phyloP scores from a whole-genome alignment of 2,888 invertebrate genomes.

The Malachius bipustulatus region DNA sequence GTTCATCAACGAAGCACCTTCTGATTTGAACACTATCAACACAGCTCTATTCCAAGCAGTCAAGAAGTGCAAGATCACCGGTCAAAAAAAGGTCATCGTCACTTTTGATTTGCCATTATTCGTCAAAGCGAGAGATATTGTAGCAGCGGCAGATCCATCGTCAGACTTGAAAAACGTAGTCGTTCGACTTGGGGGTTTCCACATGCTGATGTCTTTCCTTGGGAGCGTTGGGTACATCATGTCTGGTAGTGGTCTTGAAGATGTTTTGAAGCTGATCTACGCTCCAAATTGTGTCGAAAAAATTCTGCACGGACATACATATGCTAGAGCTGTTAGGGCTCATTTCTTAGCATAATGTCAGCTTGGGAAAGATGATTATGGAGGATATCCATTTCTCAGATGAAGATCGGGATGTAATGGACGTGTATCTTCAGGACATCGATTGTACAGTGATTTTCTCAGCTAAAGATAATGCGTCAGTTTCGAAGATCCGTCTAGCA shows the following conservation, averaged over 20 bases:
- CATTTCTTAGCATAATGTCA: slow-evolving; percentile 17
- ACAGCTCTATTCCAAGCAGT: slow-evolving; percentile 20
- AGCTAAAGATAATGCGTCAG: too few species aligned
- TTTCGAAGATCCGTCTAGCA: too few species aligned
- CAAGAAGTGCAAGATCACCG: not conserved
- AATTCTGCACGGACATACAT: slow-evolving; percentile 23
- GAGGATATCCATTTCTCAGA: slow-evolving; percentile 4
- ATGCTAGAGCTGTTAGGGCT: slow-evolving; percentile 22
- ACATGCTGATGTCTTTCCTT: slow-evolving; percentile 22
- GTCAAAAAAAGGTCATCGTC: not conserved
- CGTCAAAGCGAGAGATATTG: slow-evolving; percentile 2
- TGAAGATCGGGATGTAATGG: not conserved
- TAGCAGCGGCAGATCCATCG: not conserved
- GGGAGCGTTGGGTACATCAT: slow-evolving; percentile 22
- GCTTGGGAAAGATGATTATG: slow-evolving; percentile 10
- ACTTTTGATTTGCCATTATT: slow-evolving; percentile 3
- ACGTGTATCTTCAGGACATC: not conserved
- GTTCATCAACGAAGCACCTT: slow-evolving; percentile 28
- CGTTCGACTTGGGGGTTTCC: slow-evolving; percentile 24
- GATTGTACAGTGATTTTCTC: slow-evolving; percentile 19
- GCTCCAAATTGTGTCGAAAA: slow-evolving; percentile 20
- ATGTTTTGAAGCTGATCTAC: slow-evolving; percentile 20
- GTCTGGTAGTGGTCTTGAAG: slow-evolving; percentile 22
- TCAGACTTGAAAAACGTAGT: slow-evolving; percentile 6
- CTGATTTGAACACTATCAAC: slow-evolving; percentile 25